phyloP scores from a whole-genome alignment of 2,888 invertebrate genomes.

The Ditula angustiorana region DNA sequence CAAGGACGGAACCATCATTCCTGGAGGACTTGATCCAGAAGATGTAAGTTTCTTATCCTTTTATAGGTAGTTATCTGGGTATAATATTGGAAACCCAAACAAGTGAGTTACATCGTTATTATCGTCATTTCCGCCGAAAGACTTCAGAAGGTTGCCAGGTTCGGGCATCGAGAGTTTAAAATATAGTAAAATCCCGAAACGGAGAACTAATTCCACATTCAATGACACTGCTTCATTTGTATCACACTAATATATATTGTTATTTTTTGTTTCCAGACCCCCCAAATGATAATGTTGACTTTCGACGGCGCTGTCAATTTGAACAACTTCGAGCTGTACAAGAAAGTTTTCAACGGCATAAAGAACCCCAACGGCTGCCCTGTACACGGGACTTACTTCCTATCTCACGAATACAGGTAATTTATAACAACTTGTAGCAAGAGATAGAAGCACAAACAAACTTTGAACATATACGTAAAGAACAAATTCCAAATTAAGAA shows the following conservation, averaged over 20 bases:
- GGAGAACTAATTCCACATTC: not conserved
- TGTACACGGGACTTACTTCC: slow-evolving; percentile 96
- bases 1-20: slow-evolving; percentile 94
- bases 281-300: slow-evolving; percentile 96
- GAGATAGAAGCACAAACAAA: slow-evolving; percentile 14
- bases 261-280: slow-evolving; percentile 87
- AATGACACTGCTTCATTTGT: not conserved
- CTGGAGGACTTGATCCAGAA: slow-evolving; percentile 92
- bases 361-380: slow-evolving; percentile 96
- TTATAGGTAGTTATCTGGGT: not conserved
- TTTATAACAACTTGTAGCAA: slow-evolving; percentile 39
- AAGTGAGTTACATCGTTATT: too few species aligned
- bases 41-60: slow-evolving; percentile 66
- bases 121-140: too few species aligned
- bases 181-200: not conserved
- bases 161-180: too few species aligned
- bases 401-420: slow-evolving; percentile 93
- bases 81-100: too few species aligned
- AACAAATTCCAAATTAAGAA: slow-evolving; percentile 4
- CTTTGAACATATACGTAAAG: slow-evolving; percentile 12
- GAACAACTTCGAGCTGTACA: slow-evolving; percentile 95
- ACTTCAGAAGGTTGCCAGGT: too few species aligned
- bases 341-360: slow-evolving; percentile 92
- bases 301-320: slow-evolving; percentile 97
- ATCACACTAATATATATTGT: not conserved